A percentile compares a stretch with the other conserved stretches of the same genome.
These are phyloP conservation scores for Hyles euphorbiae DNA, from an alignment of 1,140 invertebrate species.

Conservation along the genomic window DNA sequence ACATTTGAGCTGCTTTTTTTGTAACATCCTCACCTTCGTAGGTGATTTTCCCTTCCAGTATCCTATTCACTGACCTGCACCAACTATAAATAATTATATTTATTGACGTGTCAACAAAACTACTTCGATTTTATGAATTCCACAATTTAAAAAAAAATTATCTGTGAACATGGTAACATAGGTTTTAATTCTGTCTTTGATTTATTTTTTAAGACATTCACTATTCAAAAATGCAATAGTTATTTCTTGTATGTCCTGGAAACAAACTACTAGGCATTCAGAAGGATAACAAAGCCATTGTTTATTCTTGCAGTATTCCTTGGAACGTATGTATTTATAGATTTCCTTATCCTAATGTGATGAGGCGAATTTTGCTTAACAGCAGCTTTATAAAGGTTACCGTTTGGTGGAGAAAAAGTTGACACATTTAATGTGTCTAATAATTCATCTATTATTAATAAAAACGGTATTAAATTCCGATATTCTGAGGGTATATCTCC, in stretches of 20 bases:
- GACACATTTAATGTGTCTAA: conserved; percentile 27
- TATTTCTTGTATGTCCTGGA: conserved; percentile 17
- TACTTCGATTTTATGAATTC: conserved; percentile 16
- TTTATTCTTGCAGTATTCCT: conserved; percentile 22
- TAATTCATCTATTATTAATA: conserved; percentile 19
- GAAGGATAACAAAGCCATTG: conserved; percentile 25
- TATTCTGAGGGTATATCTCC: conserved; percentile 16
- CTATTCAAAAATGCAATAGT: neutral
- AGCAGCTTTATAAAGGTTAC: conserved; percentile 26
- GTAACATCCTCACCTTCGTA: conserved; percentile 12
- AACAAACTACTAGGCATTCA: conserved; percentile 10
- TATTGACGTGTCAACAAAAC: conserved; percentile 15
- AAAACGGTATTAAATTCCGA: conserved; percentile 12
- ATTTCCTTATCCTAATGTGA: conserved; percentile 27
- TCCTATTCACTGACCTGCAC: conserved; percentile 3
- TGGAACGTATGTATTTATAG: conserved; percentile 19
- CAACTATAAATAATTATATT: conserved; percentile 26
- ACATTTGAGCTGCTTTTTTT: conserved; percentile 12
- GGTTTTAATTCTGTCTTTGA: conserved; percentile 14
- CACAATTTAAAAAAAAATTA: conserved; percentile 16
- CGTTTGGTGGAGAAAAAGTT: conserved; percentile 18
- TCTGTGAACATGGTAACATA: conserved; percentile 9
- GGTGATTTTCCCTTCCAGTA: conserved; percentile 14
- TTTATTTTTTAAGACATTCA: conserved; percentile 13
- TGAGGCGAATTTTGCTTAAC: conserved; percentile 25